These are phyloP conservation scores for Diarsia brunnea DNA, from an alignment of 2,888 invertebrate species.

Conservation along the genomic window DNA sequence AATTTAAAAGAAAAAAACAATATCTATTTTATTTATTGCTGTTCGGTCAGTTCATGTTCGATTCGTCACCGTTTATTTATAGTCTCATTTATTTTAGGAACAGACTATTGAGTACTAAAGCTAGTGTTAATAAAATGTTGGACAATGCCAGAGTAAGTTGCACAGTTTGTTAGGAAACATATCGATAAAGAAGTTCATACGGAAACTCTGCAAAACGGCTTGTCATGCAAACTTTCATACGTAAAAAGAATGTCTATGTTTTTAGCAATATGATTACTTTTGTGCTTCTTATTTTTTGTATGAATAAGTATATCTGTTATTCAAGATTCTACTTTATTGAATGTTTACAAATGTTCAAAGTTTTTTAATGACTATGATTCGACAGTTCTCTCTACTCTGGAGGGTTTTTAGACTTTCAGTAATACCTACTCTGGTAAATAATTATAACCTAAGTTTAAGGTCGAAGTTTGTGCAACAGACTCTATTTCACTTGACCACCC, in stretches of 20 bases:
- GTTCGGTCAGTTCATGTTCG: background rate
- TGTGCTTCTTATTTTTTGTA: background rate
- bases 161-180: background rate
- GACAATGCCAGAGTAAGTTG: background rate
- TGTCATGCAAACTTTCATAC: background rate
- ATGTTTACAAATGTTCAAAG: background rate
- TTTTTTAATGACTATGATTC: background rate
- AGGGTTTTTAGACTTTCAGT: background rate
- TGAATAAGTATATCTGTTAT: background rate
- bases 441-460: background rate
- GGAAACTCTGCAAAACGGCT: background rate
- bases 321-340: background rate
- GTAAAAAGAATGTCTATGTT: background rate
- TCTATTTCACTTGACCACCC: background rate
- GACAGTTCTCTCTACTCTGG: background rate
- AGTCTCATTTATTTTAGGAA: background rate
- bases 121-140: background rate
- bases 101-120: background rate
- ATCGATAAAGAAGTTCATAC: background rate
- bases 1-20: background rate
- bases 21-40: background rate
- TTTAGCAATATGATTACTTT: background rate
- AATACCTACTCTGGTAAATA: too few species aligned
- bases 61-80: conserved; percentile 28
- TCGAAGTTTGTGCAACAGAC: background rate